phyloP scores from a whole-genome alignment of 92 coral and sea anemone species.

The Epizoanthus scotinus region DNA sequence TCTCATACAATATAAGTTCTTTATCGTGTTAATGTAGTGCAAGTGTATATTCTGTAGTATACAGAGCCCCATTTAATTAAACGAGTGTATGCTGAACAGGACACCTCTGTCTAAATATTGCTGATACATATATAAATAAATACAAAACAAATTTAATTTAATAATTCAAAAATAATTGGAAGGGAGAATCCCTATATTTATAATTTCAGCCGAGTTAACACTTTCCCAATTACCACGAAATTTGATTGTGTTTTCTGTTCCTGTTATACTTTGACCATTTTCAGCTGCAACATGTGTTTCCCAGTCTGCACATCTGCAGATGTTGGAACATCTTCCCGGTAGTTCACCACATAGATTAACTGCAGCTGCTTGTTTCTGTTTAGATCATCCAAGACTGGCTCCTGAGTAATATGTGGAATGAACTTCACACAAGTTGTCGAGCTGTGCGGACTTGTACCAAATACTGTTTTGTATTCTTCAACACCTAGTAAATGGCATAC shows the following conservation, averaged over 20 bases:
- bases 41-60: too few species aligned
- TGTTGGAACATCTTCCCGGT: constrained; percentile 30
- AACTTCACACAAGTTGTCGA: constrained; percentile 53
- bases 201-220: not conserved
- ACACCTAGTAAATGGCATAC: constrained; percentile 35
- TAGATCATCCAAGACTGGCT: constrained; percentile 59
- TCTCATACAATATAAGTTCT: too few species aligned
- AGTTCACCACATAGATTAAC: constrained; percentile 63
- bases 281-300: constrained; percentile 33
- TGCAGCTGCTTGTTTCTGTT: constrained; percentile 48
- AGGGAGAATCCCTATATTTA: not conserved
- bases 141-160: not conserved
- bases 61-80: too few species aligned
- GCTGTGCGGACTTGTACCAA: constrained; percentile 49
- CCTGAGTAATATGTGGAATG: constrained; percentile 49
- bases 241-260: not conserved
- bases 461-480: constrained; percentile 39
- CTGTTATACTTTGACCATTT: constrained; percentile 38
- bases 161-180: not conserved
- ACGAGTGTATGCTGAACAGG: too few species aligned
- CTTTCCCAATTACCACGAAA: not conserved
- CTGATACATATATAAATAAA: too few species aligned
- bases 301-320: constrained; percentile 43
- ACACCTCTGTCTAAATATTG: too few species aligned
- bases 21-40: too few species aligned